Evolutionary conservation across 64 coral and sea anemone species (phyloP).

Genomic region (Porites lutea): DNA sequence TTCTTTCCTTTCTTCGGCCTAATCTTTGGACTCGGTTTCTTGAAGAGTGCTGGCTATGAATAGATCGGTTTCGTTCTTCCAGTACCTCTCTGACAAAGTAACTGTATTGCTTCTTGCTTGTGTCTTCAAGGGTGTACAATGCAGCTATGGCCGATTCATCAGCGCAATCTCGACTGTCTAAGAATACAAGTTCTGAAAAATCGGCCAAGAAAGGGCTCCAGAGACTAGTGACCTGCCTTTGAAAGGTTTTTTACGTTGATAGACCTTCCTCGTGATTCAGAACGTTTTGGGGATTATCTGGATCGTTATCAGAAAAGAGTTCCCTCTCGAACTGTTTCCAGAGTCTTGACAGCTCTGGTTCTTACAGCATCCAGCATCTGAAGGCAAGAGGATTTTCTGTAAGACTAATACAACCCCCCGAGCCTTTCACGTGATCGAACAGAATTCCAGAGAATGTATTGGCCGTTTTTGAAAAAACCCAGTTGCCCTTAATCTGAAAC

Average conservation of each 20-base stretch:
- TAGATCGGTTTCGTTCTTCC: not conserved
- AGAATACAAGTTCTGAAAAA: slow-evolving; percentile 16
- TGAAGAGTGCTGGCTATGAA: slow-evolving; percentile 23
- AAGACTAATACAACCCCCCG: slow-evolving; percentile 35
- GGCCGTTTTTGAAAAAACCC: slow-evolving; percentile 35
- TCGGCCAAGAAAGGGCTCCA: slow-evolving; percentile 37
- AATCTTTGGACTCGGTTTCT: not conserved
- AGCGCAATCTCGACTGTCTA: slow-evolving; percentile 34
- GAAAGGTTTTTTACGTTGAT: slow-evolving; percentile 4
- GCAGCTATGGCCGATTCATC: slow-evolving; percentile 3
- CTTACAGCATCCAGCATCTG: slow-evolving; percentile 49
- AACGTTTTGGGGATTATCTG: not conserved
- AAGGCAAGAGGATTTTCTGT: slow-evolving; percentile 66
- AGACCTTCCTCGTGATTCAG: slow-evolving; percentile 25
- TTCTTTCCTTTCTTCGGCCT: too few relatives aligned
- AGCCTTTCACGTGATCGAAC: slow-evolving; percentile 50
- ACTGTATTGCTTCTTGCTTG: not conserved
- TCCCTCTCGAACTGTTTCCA: slow-evolving; percentile 30
- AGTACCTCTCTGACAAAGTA: not conserved
- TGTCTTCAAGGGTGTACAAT: not conserved
- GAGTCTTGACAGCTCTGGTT: slow-evolving; percentile 27
- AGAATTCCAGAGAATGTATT: slow-evolving; percentile 51
- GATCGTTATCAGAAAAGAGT: slow-evolving; percentile 8
- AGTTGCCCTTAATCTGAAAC: slow-evolving; percentile 16
- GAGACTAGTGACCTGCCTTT: slow-evolving; percentile 25